Evolutionary conservation across 2,113 vertebrate genomes (phyloP).

Genomic region (Elephantulus edwardii): DNA sequence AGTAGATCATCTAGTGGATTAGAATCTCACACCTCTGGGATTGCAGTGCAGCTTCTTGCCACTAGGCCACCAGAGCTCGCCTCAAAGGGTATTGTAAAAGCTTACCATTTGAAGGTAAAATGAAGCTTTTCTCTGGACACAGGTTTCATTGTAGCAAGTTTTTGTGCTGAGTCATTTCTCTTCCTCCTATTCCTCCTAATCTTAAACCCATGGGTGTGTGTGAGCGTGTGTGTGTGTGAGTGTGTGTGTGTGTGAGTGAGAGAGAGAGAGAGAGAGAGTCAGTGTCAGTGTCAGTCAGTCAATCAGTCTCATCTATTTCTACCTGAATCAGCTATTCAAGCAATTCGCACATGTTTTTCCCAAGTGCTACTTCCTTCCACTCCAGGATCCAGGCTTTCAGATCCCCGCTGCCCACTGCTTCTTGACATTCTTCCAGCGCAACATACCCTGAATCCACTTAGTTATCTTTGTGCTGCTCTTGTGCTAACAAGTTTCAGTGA

Average conservation of each 20-base stretch:
- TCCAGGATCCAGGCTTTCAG: not conserved
- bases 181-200: not conserved
- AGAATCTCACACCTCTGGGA: too few species aligned
- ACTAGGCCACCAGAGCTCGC: too few species aligned
- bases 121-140: not conserved
- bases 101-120: slow-evolving; percentile 3
- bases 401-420: not conserved
- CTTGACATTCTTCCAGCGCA: not conserved
- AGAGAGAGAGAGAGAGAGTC: too few species aligned
- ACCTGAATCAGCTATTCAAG: not conserved
- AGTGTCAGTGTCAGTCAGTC: too few species aligned
- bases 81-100: not conserved
- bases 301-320: not conserved
- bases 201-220: not conserved
- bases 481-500: too few species aligned
- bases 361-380: not conserved
- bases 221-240: too few species aligned
- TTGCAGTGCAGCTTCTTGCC: too few species aligned
- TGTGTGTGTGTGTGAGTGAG: too few species aligned
- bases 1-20: too few species aligned
- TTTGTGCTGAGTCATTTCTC: not conserved
- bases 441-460: not conserved
- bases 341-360: not conserved
- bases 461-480: not conserved
- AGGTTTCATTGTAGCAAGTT: not conserved